Evolutionary conservation across 2,888 invertebrate species (phyloP).

Genomic region (Amiota minor): DNA sequence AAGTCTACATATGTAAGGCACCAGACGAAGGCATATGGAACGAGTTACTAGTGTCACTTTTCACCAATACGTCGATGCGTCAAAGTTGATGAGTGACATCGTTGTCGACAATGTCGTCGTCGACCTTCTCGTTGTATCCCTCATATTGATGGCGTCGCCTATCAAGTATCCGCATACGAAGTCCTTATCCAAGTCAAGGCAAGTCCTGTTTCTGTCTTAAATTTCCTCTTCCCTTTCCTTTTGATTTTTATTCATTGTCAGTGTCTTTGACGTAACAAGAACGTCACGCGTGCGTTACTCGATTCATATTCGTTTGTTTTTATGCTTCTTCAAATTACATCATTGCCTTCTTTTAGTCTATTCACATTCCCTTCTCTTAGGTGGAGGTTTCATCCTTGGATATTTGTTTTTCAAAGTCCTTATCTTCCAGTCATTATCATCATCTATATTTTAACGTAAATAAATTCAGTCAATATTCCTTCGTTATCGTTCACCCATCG

Average conservation of each 20-base stretch:
- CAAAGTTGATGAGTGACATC: constrained; percentile 17
- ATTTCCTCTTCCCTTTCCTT: not conserved
- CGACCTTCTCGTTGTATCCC: not conserved
- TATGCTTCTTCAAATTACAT: too few relatives aligned
- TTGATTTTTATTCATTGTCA: too few relatives aligned
- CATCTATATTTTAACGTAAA: too few relatives aligned
- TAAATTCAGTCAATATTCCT: too few relatives aligned
- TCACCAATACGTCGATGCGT: constrained; percentile 23
- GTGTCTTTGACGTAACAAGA: too few relatives aligned
- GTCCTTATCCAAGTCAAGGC: too few relatives aligned
- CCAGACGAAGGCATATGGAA: not conserved
- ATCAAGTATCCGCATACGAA: not conserved
- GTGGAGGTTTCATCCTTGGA: too few relatives aligned
- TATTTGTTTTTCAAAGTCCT: too few relatives aligned
- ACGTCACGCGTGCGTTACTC: not conserved
- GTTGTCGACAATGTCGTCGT: not conserved
- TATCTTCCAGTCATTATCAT: too few relatives aligned
- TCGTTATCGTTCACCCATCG: too few relatives aligned
- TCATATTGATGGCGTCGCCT: not conserved
- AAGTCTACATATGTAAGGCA: not conserved
- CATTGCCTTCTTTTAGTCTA: too few relatives aligned
- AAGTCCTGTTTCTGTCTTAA: not conserved
- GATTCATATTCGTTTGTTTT: not conserved
- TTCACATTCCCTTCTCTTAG: too few relatives aligned
- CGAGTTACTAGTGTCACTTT: constrained; percentile 6